Conservation (phyloP, 2,113 vertebrate species). For the Lepus americanus region DNA sequence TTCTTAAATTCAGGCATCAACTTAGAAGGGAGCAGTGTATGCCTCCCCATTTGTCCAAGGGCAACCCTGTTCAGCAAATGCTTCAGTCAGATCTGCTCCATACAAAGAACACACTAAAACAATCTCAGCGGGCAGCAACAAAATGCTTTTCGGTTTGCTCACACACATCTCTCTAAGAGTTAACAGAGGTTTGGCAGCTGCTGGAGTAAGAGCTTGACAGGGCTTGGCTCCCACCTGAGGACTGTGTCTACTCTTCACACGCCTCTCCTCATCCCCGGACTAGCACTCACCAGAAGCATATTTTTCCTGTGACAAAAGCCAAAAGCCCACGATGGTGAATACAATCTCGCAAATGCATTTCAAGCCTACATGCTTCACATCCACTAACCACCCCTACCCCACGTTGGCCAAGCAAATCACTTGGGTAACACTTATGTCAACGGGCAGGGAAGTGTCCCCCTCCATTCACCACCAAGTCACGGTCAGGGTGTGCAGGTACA, state of each 20-base stretch:
- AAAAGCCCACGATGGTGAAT: neutral
- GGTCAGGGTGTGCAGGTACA: neutral
- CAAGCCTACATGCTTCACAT: neutral
- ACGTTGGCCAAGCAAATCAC: neutral
- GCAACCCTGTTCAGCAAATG: neutral
- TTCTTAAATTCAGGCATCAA: neutral
- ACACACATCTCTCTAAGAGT: neutral
- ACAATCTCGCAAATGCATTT: neutral
- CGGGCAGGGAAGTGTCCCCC: fast-evolving
- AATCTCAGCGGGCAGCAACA: neutral
- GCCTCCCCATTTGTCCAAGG: neutral
- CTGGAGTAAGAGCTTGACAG: neutral
- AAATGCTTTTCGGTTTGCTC: neutral
- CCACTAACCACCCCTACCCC: neutral
- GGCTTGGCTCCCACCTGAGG: neutral
- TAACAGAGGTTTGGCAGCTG: neutral
- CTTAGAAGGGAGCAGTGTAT: neutral
- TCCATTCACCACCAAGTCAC: neutral
- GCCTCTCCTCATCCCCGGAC: neutral
- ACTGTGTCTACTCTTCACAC: neutral
- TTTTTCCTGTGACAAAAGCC: neutral
- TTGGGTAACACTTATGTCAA: neutral
- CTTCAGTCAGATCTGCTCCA: neutral
- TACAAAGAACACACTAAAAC: neutral
- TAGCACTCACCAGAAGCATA: neutral